Evolutionary conservation across 2,888 invertebrate genomes (phyloP).

Genomic region (Scaeva pyrastri): DNA sequence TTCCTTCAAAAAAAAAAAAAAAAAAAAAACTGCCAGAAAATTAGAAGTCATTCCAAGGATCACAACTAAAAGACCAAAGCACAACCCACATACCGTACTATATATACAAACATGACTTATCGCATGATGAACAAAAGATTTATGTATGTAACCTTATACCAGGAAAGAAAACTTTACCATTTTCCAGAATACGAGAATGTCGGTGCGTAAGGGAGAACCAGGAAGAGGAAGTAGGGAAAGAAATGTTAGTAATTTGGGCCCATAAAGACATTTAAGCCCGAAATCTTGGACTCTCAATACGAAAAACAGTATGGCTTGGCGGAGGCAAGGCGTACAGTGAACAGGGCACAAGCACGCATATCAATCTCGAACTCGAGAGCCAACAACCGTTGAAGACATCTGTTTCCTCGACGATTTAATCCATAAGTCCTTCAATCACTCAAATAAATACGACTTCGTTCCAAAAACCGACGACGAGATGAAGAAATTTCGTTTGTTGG

Average conservation of each 20-base stretch:
- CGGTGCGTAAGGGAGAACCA: no score
- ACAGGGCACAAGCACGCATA: constrained; percentile 15
- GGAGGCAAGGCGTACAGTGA: not conserved
- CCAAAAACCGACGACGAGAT: not conserved
- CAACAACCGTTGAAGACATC: constrained; percentile 63
- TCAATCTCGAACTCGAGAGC: constrained; percentile 62
- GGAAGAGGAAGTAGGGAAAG: not conserved
- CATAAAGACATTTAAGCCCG: not conserved
- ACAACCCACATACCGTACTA: not conserved
- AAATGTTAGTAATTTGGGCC: constrained; percentile 23
- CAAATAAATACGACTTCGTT: constrained; percentile 5
- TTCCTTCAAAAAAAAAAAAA: not conserved
- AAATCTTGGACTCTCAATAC: not conserved
- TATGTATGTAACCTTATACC: not conserved
- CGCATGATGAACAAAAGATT: constrained; percentile 30
- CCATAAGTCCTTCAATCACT: constrained; percentile 35
- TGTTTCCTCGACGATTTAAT: constrained; percentile 56
- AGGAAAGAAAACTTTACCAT: not conserved
- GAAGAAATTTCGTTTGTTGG: constrained; percentile 9
- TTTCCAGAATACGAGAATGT: not conserved
- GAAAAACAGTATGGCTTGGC: no score
- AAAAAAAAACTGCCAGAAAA: not conserved
- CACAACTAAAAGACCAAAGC: not conserved
- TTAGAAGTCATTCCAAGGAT: constrained; percentile 12
- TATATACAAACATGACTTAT: constrained; percentile 2